These are phyloP conservation scores for Thymallus thymallus DNA, from an alignment of 2,113 vertebrate genomes.

Conservation along the genomic window DNA sequence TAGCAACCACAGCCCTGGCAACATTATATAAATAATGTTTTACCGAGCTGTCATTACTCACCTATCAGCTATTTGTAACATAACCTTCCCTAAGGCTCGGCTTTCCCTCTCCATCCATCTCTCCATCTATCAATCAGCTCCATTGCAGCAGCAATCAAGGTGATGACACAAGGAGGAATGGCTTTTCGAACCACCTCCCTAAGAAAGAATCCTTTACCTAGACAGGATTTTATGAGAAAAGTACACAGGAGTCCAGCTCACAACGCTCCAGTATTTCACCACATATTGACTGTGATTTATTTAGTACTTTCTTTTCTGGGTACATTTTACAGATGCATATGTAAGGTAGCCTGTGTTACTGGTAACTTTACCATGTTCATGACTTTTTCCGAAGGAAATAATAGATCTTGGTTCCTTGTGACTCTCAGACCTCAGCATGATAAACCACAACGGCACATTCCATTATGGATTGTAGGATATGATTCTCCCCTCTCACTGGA, in stretches of 20 bases:
- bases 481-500: constrained; percentile 47
- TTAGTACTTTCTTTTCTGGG: too few relatives aligned
- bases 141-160: constrained; percentile 23
- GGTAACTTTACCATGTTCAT: constrained; percentile 3
- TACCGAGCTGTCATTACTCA: constrained; percentile 72
- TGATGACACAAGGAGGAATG: constrained; percentile 3
- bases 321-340: background rate
- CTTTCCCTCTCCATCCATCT: constrained; percentile 55
- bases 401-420: constrained; percentile 44
- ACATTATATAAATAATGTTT: constrained; percentile 56
- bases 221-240: background rate
- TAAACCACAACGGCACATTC: constrained; percentile 54
- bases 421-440: constrained; percentile 56
- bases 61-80: constrained; percentile 52
- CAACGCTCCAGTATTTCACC: background rate
- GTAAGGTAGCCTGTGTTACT: constrained; percentile 10
- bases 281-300: background rate
- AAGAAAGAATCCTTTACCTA: background rate
- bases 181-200: background rate
- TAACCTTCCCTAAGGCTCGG: constrained; percentile 52
- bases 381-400: constrained; percentile 8
- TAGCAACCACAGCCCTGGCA: constrained; percentile 30
- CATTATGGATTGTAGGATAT: constrained; percentile 46
- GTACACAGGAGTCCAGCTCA: background rate
- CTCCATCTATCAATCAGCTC: constrained; percentile 7